Evolutionary conservation across 2,113 vertebrate species (phyloP).

Genomic region (Colinus virginianus): DNA sequence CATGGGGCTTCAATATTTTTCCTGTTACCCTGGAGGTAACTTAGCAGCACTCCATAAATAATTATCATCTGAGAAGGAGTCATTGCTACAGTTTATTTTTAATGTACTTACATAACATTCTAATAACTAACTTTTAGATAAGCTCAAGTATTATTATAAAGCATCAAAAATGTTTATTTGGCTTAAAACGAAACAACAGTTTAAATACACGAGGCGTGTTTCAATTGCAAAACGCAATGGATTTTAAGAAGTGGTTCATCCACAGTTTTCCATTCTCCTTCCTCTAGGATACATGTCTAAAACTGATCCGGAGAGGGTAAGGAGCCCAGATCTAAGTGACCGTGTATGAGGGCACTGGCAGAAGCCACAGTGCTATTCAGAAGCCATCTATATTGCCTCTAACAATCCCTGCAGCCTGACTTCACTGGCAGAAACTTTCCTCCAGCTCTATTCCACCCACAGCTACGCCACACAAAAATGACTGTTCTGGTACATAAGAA

Average conservation of each 20-base stretch:
- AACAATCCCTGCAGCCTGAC: not conserved
- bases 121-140: conserved; percentile 53
- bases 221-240: not conserved
- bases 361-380: not conserved
- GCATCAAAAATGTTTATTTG: not conserved
- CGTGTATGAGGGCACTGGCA: not conserved
- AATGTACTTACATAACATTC: conserved; percentile 64
- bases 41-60: conserved; percentile 74
- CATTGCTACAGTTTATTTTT: conserved; percentile 70
- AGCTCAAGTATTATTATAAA: conserved; percentile 1
- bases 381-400: not conserved
- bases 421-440: conserved; percentile 40
- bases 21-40: conserved; percentile 74
- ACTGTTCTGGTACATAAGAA: not conserved
- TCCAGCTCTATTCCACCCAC: conserved; percentile 53
- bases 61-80: conserved; percentile 66
- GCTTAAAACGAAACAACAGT: not conserved
- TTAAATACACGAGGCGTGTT: not conserved
- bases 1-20: conserved; percentile 66
- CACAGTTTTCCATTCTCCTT: not conserved
- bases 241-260: not conserved
- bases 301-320: not conserved
- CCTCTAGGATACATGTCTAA: not conserved
- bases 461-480: conserved; percentile 12
- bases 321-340: not conserved